Evolutionary conservation across 2,888 invertebrate genomes (phyloP).

Genomic region (Trileptium ribeirensis): DNA sequence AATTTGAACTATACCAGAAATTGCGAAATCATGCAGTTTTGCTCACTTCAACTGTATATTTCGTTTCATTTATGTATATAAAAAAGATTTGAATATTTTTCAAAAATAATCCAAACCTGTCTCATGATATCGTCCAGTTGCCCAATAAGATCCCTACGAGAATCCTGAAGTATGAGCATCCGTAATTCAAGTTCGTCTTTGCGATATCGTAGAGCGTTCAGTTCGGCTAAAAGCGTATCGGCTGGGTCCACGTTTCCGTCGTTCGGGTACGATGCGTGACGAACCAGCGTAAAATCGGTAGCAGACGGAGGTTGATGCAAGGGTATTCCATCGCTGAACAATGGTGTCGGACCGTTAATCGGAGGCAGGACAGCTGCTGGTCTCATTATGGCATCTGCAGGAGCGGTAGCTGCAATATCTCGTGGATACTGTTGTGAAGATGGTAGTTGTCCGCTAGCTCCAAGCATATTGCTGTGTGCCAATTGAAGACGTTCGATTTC

Average conservation of each 20-base stretch:
- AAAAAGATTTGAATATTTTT: no score
- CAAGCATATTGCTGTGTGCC: slow-evolving; percentile 31
- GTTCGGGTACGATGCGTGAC: background rate
- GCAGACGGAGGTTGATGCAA: background rate
- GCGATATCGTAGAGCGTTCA: slow-evolving; percentile 78
- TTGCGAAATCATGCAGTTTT: no score
- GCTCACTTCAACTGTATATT: no score
- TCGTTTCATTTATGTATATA: no score
- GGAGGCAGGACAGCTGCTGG: no score
- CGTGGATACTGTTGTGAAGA: no score
- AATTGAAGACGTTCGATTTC: slow-evolving; percentile 47
- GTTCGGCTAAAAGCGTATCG: slow-evolving; percentile 57
- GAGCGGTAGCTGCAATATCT: no score
- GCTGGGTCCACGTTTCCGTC: background rate
- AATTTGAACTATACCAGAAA: no score
- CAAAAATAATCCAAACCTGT: slow-evolving; percentile 76
- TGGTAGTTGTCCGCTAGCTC: background rate
- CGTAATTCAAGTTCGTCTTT: slow-evolving; percentile 92
- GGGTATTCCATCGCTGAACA: no score
- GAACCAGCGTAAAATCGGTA: background rate
- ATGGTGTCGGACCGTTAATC: no score
- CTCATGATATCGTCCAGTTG: slow-evolving; percentile 95
- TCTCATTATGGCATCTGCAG: background rate
- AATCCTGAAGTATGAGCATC: slow-evolving; percentile 84
- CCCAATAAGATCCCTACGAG: slow-evolving; percentile 82